A percentile compares a stretch with the other conserved stretches of the same genome.
Conservation (phyloP, 2,113 vertebrate species). For the Willisornis vidua region DNA sequence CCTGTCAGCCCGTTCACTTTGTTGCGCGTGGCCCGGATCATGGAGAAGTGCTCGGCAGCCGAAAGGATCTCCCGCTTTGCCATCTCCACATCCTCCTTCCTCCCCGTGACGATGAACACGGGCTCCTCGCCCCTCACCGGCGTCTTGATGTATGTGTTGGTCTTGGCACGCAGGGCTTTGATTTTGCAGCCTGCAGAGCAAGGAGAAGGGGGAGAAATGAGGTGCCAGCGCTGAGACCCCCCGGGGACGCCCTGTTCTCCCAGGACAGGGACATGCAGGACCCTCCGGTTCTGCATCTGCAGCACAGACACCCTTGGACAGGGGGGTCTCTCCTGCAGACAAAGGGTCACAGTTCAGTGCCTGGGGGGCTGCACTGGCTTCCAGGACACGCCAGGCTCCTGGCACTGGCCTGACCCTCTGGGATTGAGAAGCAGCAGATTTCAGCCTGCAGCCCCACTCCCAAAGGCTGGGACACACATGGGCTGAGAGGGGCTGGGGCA, state of each 20-base stretch:
- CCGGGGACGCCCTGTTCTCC: rapidly evolving
- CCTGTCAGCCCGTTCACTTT: conserved; percentile 73
- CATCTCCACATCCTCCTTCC: conserved; percentile 96
- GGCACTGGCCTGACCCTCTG: neutral
- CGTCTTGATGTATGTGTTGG: conserved; percentile 98
- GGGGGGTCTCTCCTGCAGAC: rapidly evolving
- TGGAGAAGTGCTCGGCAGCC: conserved; percentile 94
- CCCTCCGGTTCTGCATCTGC: neutral
- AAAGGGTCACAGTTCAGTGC: neutral
- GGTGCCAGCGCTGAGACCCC: rapidly evolving
- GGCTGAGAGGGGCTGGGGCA: neutral
- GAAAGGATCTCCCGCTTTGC: conserved; percentile 95
- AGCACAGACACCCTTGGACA: neutral
- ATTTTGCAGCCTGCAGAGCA: conserved; percentile 90
- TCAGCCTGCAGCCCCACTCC: neutral
- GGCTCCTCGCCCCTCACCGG: conserved; percentile 94
- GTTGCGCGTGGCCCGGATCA: conserved; percentile 93
- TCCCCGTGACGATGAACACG: conserved; percentile 93
- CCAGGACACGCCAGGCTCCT: neutral
- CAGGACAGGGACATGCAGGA: neutral
- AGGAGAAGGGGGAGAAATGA: neutral
- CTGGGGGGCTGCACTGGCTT: neutral
- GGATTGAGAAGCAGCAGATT: rapidly evolving
- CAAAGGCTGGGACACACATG: rapidly evolving
- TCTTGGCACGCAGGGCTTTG: conserved; percentile 95